phyloP scores from a whole-genome alignment of 2,797 vertebrate species.

The Thalassophryne amazonica region DNA sequence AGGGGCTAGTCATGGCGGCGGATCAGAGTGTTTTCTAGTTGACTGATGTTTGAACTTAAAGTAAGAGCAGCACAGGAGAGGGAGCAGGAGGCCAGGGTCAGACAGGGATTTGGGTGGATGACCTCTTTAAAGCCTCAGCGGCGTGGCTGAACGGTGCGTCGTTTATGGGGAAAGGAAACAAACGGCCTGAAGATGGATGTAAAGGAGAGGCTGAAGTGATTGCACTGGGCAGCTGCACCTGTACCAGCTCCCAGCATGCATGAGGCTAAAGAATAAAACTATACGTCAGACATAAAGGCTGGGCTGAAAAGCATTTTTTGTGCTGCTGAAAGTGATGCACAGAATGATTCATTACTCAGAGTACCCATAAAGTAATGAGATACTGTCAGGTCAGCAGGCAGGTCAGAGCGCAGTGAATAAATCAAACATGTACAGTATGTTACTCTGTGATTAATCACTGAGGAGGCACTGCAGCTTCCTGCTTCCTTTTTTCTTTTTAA shows the following conservation, averaged over 20 bases:
- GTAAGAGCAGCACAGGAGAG: constrained; percentile 27
- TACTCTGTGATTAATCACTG: too few relatives aligned
- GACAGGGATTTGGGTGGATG: constrained; percentile 53
- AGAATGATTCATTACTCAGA: not conserved
- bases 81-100: constrained; percentile 40
- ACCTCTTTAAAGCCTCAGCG: constrained; percentile 37
- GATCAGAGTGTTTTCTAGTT: constrained; percentile 60
- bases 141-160: constrained; percentile 19
- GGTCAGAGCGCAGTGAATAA: too few relatives aligned
- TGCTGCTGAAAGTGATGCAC: not conserved
- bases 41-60: constrained; percentile 58
- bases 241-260: too few relatives aligned
- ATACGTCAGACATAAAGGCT: too few relatives aligned
- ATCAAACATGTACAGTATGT: too few relatives aligned
- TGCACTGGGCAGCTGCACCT: too few relatives aligned
- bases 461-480: too few relatives aligned
- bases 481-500: too few relatives aligned
- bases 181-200: too few relatives aligned
- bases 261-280: too few relatives aligned
- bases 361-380: not conserved
- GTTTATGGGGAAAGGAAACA: not conserved
- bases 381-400: not conserved
- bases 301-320: not conserved
- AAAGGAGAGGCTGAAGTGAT: not conserved
- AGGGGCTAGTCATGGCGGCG: constrained; percentile 36